Base-by-base conservation (phyloP, 2,888 invertebrate species). In the Anodontia alba region DNA sequence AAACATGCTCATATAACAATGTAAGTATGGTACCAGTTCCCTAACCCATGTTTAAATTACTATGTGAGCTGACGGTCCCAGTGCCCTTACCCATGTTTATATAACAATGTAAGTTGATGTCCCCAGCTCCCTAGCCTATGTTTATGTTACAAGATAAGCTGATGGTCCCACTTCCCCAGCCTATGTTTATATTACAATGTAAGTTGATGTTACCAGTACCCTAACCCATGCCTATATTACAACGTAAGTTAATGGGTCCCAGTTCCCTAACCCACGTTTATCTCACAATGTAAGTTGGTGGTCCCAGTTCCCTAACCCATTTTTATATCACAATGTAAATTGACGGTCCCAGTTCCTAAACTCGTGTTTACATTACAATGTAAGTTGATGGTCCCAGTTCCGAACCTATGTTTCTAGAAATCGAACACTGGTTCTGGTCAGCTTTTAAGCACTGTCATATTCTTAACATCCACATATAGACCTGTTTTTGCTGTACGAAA, bases 21-120 rank as follows among this genome's bases (percentile, higher is more conserved):
- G 57, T 57, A 57, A 57, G 57, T 26, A 17, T 57, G 57, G 57
- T 29, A 23, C 57, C 57, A n/a, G n/a, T n/a, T 54, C 62, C 62
- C 62, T 33, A 62, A 8, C 33, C 62, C 5, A 10, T 33, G 10
- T 17, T 33, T 62, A 62, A 33, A 33, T 15, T 62, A 62, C 62
- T 33, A 33, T 62, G 62, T 62, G 33, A 62, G 62, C 23, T 62
- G 23, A 10, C 33, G 62, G 33, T 33, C 62, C 62, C 62, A 12
- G 10, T 38, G 8, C 62, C 62, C 31, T 62, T 33, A 8, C 31
- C 33, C 62, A 31, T 33, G 12, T 12, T 62, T 54, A 54, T 54
- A 54, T 5, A 8, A 54, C 54, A 54, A 26, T 54, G 54, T 54
- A 26, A 54, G 54, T 54, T 54, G 3, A 29, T 33, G 62, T 31